A percentile compares a stretch with the other conserved stretches of the same genome.
Conservation (phyloP, 2,113 vertebrate species). For the Platycercus adscitus region DNA sequence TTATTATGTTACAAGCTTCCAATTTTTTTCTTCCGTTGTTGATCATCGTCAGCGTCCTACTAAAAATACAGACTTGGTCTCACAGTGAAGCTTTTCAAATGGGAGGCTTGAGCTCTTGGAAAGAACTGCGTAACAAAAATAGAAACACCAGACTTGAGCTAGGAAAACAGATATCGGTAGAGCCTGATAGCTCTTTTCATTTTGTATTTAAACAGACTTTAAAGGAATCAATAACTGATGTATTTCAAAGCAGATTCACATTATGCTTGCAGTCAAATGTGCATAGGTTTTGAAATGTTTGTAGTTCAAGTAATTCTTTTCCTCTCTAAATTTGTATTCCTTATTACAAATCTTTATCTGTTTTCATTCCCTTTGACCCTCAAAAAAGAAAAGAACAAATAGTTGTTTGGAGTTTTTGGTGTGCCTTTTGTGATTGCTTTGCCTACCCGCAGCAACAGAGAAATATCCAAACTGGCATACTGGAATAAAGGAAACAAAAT, state of each 20-base stretch:
- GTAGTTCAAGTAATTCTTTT: not conserved
- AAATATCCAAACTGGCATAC: not conserved
- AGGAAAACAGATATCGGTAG: not conserved
- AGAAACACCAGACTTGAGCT: not conserved
- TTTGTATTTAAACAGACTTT: not conserved
- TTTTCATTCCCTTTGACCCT: not conserved
- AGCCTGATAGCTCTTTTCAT: not conserved
- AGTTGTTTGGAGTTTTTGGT: not conserved
- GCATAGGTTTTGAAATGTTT: not conserved
- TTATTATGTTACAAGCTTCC: not conserved
- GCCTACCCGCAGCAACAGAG: not conserved
- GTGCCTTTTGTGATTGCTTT: not conserved
- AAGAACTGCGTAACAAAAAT: conserved; percentile 29
- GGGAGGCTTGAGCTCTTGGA: conserved; percentile 9
- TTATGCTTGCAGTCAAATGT: not conserved
- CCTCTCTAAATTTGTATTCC: not conserved
- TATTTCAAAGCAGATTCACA: not conserved
- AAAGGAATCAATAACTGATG: not conserved
- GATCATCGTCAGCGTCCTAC: not conserved
- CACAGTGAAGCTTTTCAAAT: conserved; percentile 6
- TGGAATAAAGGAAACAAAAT: not conserved
- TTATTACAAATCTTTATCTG: not conserved
- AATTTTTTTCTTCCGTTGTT: not conserved
- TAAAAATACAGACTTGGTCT: conserved; percentile 40
- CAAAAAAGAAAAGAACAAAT: not conserved